Conservation (phyloP, 2,113 vertebrate species). For the Cranoglanis bouderius region DNA sequence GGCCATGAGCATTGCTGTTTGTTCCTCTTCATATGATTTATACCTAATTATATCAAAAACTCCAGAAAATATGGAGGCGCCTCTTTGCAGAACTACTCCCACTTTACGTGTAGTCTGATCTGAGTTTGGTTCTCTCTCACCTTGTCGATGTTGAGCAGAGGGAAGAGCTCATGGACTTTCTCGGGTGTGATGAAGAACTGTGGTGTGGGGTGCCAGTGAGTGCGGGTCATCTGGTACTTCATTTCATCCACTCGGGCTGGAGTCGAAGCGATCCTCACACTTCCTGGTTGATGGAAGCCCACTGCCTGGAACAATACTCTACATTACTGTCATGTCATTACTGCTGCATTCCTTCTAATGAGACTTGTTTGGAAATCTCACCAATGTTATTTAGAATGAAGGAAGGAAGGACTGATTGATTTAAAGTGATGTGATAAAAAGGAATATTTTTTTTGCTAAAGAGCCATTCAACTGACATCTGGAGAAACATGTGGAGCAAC, state of each 20-base stretch:
- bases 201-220: constrained; percentile 84
- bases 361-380: not conserved
- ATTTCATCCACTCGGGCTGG: constrained; percentile 90
- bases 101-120: not conserved
- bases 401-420: not conserved
- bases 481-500: not conserved
- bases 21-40: not conserved
- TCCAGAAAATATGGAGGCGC: not conserved
- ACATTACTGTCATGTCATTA: not conserved
- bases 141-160: constrained; percentile 88
- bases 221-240: constrained; percentile 92
- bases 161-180: constrained; percentile 86
- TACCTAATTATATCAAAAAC: not conserved
- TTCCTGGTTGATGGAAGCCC: constrained; percentile 94
- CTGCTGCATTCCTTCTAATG: not conserved
- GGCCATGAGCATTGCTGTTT: not conserved
- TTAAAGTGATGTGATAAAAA: not conserved
- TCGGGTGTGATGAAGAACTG: constrained; percentile 89
- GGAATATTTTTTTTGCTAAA: not conserved
- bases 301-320: constrained; percentile 75
- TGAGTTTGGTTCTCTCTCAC: constrained; percentile 63
- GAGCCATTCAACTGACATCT: not conserved
- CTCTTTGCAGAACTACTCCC: not conserved
- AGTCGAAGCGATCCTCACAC: constrained; percentile 90
- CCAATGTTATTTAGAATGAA: not conserved